Conservation (phyloP, 2,888 invertebrate genomes). For the Congeria kusceri region DNA sequence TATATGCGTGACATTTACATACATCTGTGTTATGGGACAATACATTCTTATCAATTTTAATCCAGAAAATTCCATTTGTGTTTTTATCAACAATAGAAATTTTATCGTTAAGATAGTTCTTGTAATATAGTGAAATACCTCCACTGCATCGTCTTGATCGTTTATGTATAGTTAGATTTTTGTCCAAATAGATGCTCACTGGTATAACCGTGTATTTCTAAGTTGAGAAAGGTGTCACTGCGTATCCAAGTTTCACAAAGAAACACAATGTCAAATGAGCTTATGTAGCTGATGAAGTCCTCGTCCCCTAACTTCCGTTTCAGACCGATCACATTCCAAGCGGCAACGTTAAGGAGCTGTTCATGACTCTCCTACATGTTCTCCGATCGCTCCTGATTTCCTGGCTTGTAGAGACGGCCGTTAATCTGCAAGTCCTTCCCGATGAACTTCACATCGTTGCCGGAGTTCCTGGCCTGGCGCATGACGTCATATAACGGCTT, state of each 20-base stretch:
- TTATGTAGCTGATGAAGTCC: slow-evolving; percentile 1
- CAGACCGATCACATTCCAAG: slow-evolving; percentile 15
- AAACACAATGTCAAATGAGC: slow-evolving; percentile 3
- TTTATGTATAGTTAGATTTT: slow-evolving; percentile 2
- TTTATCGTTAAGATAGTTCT: background rate
- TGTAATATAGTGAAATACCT: background rate
- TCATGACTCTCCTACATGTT: slow-evolving; percentile 2
- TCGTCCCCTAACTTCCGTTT: slow-evolving; percentile 9
- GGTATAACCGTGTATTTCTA: background rate
- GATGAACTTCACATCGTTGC: background rate
- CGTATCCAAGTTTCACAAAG: slow-evolving; percentile 19
- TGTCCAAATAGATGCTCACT: background rate
- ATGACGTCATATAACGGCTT: slow-evolving; percentile 3
- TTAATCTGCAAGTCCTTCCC: background rate
- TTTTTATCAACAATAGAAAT: background rate
- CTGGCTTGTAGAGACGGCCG: background rate
- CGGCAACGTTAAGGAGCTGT: background rate
- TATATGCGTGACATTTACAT: background rate
- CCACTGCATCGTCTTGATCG: background rate
- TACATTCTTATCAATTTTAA: background rate
- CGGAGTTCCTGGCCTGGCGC: background rate
- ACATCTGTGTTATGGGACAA: background rate
- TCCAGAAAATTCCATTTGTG: background rate
- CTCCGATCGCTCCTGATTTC: background rate
- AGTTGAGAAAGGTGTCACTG: background rate